Base-by-base conservation (phyloP, 2,113 vertebrate species). In the Tetrao urogallus region DNA sequence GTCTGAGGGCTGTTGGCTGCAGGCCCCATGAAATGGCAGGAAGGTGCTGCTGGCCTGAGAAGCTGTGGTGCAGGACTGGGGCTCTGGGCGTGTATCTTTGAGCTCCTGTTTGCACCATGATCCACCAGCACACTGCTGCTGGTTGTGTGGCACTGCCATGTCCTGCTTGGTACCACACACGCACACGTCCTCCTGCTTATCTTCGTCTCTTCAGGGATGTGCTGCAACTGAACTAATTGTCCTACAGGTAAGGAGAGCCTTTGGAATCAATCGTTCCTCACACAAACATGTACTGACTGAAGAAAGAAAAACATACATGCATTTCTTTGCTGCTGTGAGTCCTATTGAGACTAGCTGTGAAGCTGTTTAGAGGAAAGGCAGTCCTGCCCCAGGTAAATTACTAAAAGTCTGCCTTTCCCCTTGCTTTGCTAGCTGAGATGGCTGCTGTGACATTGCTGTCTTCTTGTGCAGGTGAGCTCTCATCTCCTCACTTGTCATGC, bases 81-180 rank as follows among this genome's bases (percentile, higher is more conserved):
- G 61, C 5, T 17, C 27, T 45, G 60, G 3, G 4, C 10, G 16
- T 5, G 40, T 24, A 63, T 36, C 22, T 38, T 25, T 22, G 10
- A 38, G 36, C 30, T 81, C 9, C 30, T 15, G 4, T 8, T 12
- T 17, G 69, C 42, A 38, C 36, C 0, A 0, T 13, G 71, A 16
- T 1, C 10, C 0, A 1, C 19, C 38, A 52, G 58, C 38, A 2
- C 34, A 12, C 3, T 5, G 0, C 69, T 9, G 6, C 9, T 32
- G 14, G 58, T 56, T 63, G 28, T 0, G 0, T 6, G 30, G 27
- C 66, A 10, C 77, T 0, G 1, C 27, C 2, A 0, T 27, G 32
- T 52, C 34, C 54, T 36, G 30, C 9, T 38, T 43, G 30, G 36
- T 21, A 6, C 45, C 0, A 0, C 43, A 6, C 22, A 28, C 18